Evolutionary conservation across 2,797 vertebrate species (phyloP).

Genomic region (Yasuhikotakia modesta): DNA sequence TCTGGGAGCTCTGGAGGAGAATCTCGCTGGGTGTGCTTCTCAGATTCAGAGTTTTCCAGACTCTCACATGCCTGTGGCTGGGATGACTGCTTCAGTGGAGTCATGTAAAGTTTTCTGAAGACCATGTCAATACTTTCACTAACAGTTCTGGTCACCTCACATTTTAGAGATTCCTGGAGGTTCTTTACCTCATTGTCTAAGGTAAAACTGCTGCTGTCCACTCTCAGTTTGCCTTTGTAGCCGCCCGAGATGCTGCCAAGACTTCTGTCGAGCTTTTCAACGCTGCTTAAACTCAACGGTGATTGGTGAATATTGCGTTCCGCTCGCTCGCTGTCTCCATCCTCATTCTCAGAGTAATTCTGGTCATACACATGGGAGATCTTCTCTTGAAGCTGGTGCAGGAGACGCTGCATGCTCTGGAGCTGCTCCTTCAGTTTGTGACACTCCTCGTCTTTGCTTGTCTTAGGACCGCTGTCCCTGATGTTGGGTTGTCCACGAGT

Average conservation of each 20-base stretch:
- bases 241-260: constrained; percentile 16
- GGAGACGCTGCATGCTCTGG: constrained; percentile 84
- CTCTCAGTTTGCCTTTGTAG: constrained; percentile 65
- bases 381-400: constrained; percentile 85
- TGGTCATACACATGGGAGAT: constrained; percentile 80
- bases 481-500: constrained; percentile 23
- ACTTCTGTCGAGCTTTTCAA: constrained; percentile 50
- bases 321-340: constrained; percentile 50
- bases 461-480: constrained; percentile 43
- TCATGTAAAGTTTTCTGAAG: constrained; percentile 77
- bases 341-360: constrained; percentile 63
- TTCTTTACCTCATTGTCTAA: constrained; percentile 69
- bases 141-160: constrained; percentile 81
- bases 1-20: constrained; percentile 65
- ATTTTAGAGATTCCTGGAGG: constrained; percentile 83
- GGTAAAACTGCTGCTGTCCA: constrained; percentile 49
- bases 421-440: constrained; percentile 87
- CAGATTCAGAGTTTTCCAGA: constrained; percentile 57
- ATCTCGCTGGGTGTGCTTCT: constrained; percentile 66
- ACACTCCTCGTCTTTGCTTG: constrained; percentile 76
- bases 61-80: constrained; percentile 65
- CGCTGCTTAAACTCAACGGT: neutral
- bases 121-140: constrained; percentile 85
- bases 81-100: constrained; percentile 67
- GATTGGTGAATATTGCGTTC: constrained; percentile 54